Percentiles rank a stretch among this genome's conserved stretches.
Evolutionary conservation across 2,888 invertebrate species (phyloP).

Genomic region (Hymenopus coronatus): DNA sequence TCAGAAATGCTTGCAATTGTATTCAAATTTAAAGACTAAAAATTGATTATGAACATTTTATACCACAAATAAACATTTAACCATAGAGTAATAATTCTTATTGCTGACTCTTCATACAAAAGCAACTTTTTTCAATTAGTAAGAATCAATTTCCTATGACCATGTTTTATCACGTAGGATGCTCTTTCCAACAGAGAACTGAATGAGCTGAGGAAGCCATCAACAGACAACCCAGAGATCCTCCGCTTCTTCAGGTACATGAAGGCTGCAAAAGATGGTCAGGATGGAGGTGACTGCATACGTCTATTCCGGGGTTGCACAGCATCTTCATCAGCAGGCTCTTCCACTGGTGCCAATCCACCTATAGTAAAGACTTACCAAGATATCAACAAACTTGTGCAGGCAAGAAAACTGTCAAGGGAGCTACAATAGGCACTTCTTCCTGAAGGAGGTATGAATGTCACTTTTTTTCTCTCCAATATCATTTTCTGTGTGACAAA

Average conservation of each 20-base stretch:
- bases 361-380: constrained; percentile 85
- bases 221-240: constrained; percentile 83
- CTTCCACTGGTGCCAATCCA: constrained; percentile 55
- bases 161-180: neutral
- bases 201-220: constrained; percentile 79
- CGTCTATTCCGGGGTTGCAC: constrained; percentile 63
- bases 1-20: too few species aligned
- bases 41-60: too few species aligned
- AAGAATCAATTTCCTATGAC: neutral
- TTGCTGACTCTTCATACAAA: neutral
- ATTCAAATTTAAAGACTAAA: too few species aligned
- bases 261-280: constrained; percentile 84
- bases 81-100: too few species aligned
- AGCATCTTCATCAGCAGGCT: constrained; percentile 54
- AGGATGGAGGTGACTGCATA: constrained; percentile 74
- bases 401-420: constrained; percentile 63
- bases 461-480: neutral
- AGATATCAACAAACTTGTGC: constrained; percentile 83
- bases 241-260: constrained; percentile 86
- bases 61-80: too few species aligned
- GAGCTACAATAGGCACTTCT: neutral
- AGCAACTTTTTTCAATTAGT: neutral
- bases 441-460: neutral
- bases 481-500: too few species aligned
- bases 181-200: constrained; percentile 62